These are phyloP conservation scores for Equus quagga DNA, from an alignment of 2,113 vertebrate genomes.

Conservation along the genomic window DNA sequence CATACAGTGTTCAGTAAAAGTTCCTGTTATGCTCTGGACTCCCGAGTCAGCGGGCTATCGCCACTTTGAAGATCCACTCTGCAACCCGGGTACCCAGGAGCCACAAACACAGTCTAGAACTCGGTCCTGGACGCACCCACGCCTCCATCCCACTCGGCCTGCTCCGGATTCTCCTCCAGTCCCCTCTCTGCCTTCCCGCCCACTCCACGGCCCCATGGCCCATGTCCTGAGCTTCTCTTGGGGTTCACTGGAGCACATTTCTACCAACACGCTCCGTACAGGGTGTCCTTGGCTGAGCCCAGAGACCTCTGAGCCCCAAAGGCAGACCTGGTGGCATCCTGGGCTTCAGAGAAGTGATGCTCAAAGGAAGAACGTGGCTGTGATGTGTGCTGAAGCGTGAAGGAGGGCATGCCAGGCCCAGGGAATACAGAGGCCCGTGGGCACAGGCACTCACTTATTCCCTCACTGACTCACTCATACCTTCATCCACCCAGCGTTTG, in stretches of 20 bases:
- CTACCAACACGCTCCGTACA: not conserved
- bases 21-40: not conserved
- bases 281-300: not conserved
- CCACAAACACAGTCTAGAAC: not conserved
- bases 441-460: not conserved
- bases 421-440: fast-evolving
- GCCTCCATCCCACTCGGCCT: not conserved
- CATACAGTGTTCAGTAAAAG: not conserved
- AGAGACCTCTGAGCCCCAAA: not conserved
- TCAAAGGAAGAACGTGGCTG: not conserved
- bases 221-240: not conserved
- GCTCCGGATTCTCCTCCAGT: not conserved
- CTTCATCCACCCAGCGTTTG: fast-evolving
- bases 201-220: not conserved
- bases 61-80: not conserved
- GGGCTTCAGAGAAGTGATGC: not conserved
- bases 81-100: not conserved
- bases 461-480: fast-evolving
- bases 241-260: too few relatives aligned
- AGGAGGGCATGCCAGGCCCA: not conserved
- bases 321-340: not conserved
- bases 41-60: not conserved
- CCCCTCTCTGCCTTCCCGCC: not conserved
- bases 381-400: fast-evolving
- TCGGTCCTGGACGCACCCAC: too few relatives aligned